Percentiles rank a stretch among this genome's conserved stretches.
phyloP scores from a whole-genome alignment of 2,797 vertebrate species.

The Tympanoctomys barrerae region DNA sequence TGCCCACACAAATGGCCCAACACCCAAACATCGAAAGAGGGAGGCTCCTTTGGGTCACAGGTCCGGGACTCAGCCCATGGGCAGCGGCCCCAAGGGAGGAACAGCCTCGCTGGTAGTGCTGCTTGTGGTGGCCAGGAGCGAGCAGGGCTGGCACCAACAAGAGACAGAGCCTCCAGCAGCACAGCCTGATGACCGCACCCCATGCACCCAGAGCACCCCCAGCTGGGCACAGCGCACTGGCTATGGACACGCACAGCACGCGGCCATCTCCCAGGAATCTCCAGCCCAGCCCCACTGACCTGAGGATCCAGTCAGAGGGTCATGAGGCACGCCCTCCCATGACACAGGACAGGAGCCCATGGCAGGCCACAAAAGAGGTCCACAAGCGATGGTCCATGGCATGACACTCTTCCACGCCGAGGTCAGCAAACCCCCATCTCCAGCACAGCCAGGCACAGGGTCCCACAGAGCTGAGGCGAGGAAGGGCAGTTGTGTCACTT shows the following conservation, averaged over 20 bases:
- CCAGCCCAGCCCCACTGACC: not conserved
- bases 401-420: not conserved
- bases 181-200: not conserved
- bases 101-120: not conserved
- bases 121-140: not conserved
- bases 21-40: not conserved
- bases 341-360: not conserved
- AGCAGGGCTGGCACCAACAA: not conserved
- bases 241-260: rapidly evolving
- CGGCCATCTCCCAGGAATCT: not conserved
- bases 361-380: not conserved
- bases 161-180: not conserved
- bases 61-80: not conserved
- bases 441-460: not conserved
- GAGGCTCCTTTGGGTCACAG: not conserved
- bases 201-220: not conserved
- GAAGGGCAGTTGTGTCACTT: not conserved
- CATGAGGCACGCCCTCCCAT: not conserved
- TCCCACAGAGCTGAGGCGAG: not conserved
- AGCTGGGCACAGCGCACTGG: not conserved
- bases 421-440: not conserved
- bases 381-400: not conserved
- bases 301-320: not conserved
- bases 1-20: not conserved
- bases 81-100: not conserved